Conservation (phyloP, 1,140 invertebrate species). For the Heliothis subflexa region DNA sequence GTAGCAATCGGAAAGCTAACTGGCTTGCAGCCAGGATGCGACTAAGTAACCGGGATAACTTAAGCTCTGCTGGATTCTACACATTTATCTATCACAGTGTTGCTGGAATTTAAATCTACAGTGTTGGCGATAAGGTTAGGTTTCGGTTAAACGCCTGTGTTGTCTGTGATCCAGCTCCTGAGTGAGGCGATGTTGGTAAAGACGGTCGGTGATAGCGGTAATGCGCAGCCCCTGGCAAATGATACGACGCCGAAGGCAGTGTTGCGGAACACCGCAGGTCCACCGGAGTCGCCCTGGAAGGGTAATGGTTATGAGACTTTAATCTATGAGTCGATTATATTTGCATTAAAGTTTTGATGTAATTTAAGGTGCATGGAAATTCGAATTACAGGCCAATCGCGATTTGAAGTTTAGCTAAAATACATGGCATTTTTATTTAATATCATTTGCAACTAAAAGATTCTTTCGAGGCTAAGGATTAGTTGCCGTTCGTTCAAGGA, state of each 20-base stretch:
- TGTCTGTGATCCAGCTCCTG: conserved; percentile 78
- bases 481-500: no score
- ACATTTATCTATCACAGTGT: conserved; percentile 64
- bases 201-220: conserved; percentile 80
- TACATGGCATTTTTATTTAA: no score
- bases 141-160: conserved; percentile 72
- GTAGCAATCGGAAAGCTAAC: conserved; percentile 17
- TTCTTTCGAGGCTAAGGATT: no score
- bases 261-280: conserved; percentile 78
- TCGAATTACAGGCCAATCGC: no score
- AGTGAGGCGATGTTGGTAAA: conserved; percentile 80
- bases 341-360: no score
- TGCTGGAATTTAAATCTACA: conserved; percentile 50
- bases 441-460: no score
- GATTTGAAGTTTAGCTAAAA: no score
- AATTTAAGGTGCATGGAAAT: no score
- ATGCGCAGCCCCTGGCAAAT: conserved; percentile 79
- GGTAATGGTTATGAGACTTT: neutral
- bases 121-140: conserved; percentile 4
- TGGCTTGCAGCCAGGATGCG: conserved; percentile 1
- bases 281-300: conserved; percentile 81
- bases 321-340: neutral
- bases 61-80: conserved; percentile 30
- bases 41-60: conserved; percentile 20
- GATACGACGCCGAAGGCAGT: conserved; percentile 81